phyloP scores from a whole-genome alignment of 2,888 invertebrate genomes.

The Parnassius mnemosyne region DNA sequence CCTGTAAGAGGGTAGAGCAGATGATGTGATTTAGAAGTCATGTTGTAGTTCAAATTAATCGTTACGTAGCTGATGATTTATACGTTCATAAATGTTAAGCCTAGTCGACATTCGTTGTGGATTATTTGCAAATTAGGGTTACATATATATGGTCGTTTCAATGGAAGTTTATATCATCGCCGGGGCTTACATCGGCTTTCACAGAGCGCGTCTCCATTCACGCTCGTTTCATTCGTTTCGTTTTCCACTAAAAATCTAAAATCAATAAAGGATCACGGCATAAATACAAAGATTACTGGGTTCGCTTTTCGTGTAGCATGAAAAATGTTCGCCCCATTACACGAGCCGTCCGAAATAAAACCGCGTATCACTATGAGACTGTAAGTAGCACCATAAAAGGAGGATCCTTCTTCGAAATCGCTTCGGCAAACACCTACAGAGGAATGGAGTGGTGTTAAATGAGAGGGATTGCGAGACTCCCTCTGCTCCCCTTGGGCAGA shows the following conservation, averaged over 20 bases:
- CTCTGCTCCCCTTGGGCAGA: constrained; percentile 39
- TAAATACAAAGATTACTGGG: constrained; percentile 80
- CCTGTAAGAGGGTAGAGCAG: constrained; percentile 57
- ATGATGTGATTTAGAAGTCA: constrained; percentile 48
- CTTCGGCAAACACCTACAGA: constrained; percentile 80
- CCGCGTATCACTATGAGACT: constrained; percentile 79
- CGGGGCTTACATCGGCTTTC: constrained; percentile 74
- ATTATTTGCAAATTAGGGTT: constrained; percentile 50
- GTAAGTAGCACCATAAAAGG: constrained; percentile 76
- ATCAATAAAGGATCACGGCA: constrained; percentile 79
- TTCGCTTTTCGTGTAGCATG: constrained; percentile 70
- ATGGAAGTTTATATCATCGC: constrained; percentile 76
- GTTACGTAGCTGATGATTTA: constrained; percentile 31
- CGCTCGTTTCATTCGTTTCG: constrained; percentile 75
- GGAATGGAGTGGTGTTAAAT: constrained; percentile 77
- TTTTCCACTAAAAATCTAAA: constrained; percentile 79
- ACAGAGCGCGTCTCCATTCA: constrained; percentile 76
- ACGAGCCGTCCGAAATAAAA: constrained; percentile 78
- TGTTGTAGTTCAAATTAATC: constrained; percentile 44
- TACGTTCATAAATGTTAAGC: constrained; percentile 4
- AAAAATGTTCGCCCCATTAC: constrained; percentile 77
- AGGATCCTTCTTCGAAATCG: constrained; percentile 73
- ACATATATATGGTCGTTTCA: constrained; percentile 63
- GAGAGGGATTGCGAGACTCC: constrained; percentile 73
- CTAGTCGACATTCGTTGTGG: constrained; percentile 7